These are phyloP conservation scores for Eudemis profundana DNA, from an alignment of 2,888 invertebrate species.

Conservation along the genomic window DNA sequence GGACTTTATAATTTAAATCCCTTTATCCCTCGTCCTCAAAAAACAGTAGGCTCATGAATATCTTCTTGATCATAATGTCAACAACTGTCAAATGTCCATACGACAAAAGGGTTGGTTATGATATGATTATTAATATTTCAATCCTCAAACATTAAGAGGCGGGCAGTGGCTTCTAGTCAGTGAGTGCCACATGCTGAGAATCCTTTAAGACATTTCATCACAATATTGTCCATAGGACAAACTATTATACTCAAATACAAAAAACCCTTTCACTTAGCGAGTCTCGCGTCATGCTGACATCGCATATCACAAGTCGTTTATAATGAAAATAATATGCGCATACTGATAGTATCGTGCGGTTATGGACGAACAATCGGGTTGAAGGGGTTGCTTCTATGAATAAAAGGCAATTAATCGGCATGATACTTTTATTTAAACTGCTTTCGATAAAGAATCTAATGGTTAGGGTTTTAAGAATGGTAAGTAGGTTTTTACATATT, in stretches of 20 bases:
- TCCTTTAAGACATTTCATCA: conserved; percentile 75
- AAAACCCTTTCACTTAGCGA: conserved; percentile 66
- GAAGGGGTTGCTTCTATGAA: conserved; percentile 71
- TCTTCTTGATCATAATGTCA: conserved; percentile 35
- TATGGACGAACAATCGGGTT: conserved; percentile 59
- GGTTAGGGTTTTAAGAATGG: conserved; percentile 13
- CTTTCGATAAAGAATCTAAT: conserved; percentile 43
- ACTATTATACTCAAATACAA: conserved; percentile 66
- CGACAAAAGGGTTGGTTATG: conserved; percentile 72
- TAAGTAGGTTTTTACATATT: not conserved
- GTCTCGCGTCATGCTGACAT: conserved; percentile 81
- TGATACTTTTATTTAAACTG: conserved; percentile 58
- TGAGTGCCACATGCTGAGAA: conserved; percentile 76
- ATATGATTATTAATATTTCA: conserved; percentile 75
- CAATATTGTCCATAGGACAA: conserved; percentile 72
- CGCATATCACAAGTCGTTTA: conserved; percentile 79
- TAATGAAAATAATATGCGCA: conserved; percentile 70
- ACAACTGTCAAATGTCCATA: conserved; percentile 52
- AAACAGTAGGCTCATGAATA: conserved; percentile 30
- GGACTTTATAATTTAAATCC: not conserved
- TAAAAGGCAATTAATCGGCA: conserved; percentile 69
- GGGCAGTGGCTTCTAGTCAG: conserved; percentile 78
- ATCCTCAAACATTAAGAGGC: conserved; percentile 64
- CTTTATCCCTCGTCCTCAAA: not conserved
- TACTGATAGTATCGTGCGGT: conserved; percentile 73